Conservation (phyloP, 2,113 vertebrate genomes). For the Erythrocercus mccallii region DNA sequence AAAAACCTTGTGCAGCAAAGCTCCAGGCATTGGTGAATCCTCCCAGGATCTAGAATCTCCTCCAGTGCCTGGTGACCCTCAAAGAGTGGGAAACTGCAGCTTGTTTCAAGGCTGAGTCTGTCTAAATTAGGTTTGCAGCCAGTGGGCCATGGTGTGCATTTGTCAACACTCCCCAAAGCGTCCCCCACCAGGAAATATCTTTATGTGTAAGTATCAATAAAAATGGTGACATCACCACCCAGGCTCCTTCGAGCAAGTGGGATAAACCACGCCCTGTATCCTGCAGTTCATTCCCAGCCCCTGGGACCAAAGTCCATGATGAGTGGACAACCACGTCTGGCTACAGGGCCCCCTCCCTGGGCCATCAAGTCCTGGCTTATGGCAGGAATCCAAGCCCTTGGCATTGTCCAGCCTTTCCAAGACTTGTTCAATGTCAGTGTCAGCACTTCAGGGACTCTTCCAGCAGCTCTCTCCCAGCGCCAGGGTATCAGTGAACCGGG, state of each 20-base stretch:
- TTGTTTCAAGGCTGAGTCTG: background rate
- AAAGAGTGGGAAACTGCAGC: background rate
- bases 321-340: background rate
- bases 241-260: background rate
- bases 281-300: background rate
- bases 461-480: background rate
- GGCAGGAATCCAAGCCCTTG: background rate
- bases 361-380: background rate
- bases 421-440: background rate
- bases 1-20: background rate
- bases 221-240: background rate
- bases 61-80: background rate
- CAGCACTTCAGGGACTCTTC: background rate
- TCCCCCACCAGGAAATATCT: background rate
- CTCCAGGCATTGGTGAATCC: background rate
- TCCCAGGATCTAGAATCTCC: background rate
- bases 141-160: background rate
- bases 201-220: conserved; percentile 14
- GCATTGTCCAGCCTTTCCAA: background rate
- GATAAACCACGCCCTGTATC: background rate
- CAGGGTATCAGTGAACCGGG: fast-evolving
- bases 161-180: background rate
- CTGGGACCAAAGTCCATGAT: background rate
- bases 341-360: background rate
- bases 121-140: background rate